A percentile compares a stretch with the other conserved stretches of the same genome.
These are phyloP conservation scores for Sceliomorpha sp. DNA, from an alignment of 2,888 invertebrate species.

Conservation along the genomic window DNA sequence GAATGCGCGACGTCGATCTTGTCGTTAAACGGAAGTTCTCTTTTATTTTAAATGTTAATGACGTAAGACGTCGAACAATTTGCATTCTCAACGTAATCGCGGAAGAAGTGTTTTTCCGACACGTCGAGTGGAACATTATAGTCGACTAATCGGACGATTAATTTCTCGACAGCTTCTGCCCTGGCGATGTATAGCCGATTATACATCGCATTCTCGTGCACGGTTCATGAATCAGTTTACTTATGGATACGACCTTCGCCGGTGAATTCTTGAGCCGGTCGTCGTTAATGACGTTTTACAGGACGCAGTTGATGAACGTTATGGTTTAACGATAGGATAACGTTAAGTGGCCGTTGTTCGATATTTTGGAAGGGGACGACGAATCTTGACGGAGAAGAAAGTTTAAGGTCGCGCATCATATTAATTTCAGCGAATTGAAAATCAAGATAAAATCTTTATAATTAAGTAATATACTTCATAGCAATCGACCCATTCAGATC, in stretches of 20 bases:
- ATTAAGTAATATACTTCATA: too few relatives aligned
- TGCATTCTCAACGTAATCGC: too few relatives aligned
- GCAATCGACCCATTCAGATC: too few relatives aligned
- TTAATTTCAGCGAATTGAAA: too few relatives aligned
- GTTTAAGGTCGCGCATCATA: too few relatives aligned
- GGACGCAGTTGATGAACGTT: conserved; percentile 3
- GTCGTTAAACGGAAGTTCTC: not conserved
- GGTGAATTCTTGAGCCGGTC: conserved; percentile 4
- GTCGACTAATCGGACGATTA: conserved; percentile 7
- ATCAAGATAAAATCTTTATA: too few relatives aligned
- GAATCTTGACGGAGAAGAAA: too few relatives aligned
- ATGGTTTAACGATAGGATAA: conserved; percentile 3
- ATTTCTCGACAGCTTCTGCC: conserved; percentile 1
- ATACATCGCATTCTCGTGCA: not conserved
- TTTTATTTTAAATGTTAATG: too few relatives aligned
- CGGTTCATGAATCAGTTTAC: conserved; percentile 10
- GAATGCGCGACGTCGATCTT: too few relatives aligned
- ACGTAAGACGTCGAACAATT: too few relatives aligned
- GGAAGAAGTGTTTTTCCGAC: not conserved
- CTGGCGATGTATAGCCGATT: not conserved
- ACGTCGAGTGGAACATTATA: conserved; percentile 1
- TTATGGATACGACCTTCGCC: conserved; percentile 19
- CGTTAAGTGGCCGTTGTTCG: too few relatives aligned
- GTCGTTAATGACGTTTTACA: conserved; percentile 10
- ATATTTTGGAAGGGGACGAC: too few relatives aligned